These are phyloP conservation scores for Odocoileus hemionus DNA, from an alignment of 2,113 vertebrate species.

Conservation along the genomic window DNA sequence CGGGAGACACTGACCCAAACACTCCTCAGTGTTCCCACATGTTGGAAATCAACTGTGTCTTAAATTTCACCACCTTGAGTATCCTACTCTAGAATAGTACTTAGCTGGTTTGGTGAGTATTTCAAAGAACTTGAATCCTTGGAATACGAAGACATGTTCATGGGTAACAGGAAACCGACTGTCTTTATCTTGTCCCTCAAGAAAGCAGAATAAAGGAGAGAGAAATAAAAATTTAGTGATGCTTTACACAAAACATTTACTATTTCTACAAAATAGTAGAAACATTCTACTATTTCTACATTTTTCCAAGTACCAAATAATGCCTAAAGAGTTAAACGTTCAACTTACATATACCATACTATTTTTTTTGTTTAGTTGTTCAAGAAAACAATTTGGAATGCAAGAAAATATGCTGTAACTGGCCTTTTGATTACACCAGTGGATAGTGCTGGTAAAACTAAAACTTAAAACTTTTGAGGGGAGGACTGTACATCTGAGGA, in stretches of 20 bases:
- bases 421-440: neutral
- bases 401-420: neutral
- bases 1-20: slow-evolving; percentile 12
- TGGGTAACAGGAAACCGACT: slow-evolving; percentile 92
- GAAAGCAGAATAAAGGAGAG: slow-evolving; percentile 56
- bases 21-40: slow-evolving; percentile 43
- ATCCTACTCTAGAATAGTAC: slow-evolving; percentile 83
- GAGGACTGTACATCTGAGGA: neutral
- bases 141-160: slow-evolving; percentile 78
- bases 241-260: neutral
- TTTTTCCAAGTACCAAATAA: neutral
- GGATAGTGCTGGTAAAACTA: neutral
- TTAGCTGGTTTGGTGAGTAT: slow-evolving; percentile 77
- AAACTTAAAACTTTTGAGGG: neutral
- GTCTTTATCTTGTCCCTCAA: slow-evolving; percentile 91
- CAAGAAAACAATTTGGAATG: neutral
- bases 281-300: no score
- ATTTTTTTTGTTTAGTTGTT: neutral
- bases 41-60: slow-evolving; percentile 50
- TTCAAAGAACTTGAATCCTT: slow-evolving; percentile 82
- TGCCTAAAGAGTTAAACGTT: neutral
- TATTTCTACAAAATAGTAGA: neutral
- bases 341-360: neutral
- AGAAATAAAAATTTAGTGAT: neutral
- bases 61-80: slow-evolving; percentile 76